phyloP scores from a whole-genome alignment of 2,113 vertebrate species.

The Mesocricetus auratus region DNA sequence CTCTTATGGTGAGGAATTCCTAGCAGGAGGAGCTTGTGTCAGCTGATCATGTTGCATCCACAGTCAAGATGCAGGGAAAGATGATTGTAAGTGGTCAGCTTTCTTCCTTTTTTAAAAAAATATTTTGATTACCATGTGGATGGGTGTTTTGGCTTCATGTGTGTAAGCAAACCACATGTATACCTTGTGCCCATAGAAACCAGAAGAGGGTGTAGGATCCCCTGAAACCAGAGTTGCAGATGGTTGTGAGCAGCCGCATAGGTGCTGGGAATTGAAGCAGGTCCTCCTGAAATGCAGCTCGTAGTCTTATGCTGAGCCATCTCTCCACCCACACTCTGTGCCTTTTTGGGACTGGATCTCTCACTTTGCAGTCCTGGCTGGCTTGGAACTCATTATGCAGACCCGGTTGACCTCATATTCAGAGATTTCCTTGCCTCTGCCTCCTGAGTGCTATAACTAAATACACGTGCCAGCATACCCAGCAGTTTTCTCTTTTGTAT shows the following conservation, averaged over 20 bases:
- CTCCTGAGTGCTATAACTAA: no score
- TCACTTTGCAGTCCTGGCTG: neutral
- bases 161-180: neutral
- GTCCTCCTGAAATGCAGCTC: neutral
- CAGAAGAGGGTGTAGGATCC: neutral
- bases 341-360: neutral
- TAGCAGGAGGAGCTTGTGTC: neutral
- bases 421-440: neutral
- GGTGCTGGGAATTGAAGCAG: neutral
- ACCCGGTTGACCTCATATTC: neutral
- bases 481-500: neutral
- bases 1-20: neutral
- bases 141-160: neutral
- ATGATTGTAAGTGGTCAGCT: neutral
- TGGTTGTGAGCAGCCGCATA: neutral
- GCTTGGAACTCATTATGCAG: neutral
- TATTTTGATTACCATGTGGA: neutral
- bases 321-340: neutral
- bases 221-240: neutral
- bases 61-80: neutral
- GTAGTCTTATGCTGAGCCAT: neutral
- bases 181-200: neutral
- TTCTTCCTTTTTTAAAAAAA: neutral
- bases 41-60: neutral
- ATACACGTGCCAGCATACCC: neutral